Percentiles rank a stretch among this genome's conserved stretches.
Conservation (phyloP, 2,888 invertebrate species). For the Ennomos fuscantarius region DNA sequence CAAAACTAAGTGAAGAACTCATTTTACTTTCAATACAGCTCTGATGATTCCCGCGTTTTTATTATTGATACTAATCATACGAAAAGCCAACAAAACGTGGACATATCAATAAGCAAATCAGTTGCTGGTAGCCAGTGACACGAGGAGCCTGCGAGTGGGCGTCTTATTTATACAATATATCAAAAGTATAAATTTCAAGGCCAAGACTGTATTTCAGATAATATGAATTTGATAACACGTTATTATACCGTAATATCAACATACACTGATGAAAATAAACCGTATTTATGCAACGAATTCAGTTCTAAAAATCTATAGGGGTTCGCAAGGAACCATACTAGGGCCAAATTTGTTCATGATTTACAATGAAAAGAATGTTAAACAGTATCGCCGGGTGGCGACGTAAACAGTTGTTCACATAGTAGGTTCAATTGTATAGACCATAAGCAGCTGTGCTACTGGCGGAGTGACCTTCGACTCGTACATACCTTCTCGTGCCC, state of each 20-base stretch:
- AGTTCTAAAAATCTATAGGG: not conserved
- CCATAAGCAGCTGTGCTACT: slow-evolving; percentile 23
- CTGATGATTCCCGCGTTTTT: slow-evolving; percentile 8
- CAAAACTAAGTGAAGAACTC: slow-evolving; percentile 1
- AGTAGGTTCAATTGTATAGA: slow-evolving; percentile 22
- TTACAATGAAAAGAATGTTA: slow-evolving; percentile 6
- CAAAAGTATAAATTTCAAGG: not conserved
- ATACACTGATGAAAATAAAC: too few relatives aligned
- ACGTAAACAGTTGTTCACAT: slow-evolving; percentile 18
- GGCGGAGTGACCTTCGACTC: slow-evolving; percentile 17
- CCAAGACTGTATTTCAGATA: not conserved
- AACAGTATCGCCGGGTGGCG: slow-evolving; percentile 5
- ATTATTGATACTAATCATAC: slow-evolving; percentile 6
- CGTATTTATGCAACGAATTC: not conserved
- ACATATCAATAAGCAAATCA: slow-evolving; percentile 14
- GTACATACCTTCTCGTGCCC: slow-evolving; percentile 25
- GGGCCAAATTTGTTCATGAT: slow-evolving; percentile 9
- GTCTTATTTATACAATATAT: not conserved
- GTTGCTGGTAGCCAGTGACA: slow-evolving; percentile 2
- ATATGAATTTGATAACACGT: not conserved
- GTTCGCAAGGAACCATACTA: slow-evolving; percentile 9
- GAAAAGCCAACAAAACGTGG: slow-evolving; percentile 7
- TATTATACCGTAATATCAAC: too few relatives aligned
- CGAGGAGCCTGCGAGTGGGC: slow-evolving; percentile 7
- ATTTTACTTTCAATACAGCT: slow-evolving; percentile 14